phyloP scores from a whole-genome alignment of 2,888 invertebrate genomes.

The Aleiodes testaceus region DNA sequence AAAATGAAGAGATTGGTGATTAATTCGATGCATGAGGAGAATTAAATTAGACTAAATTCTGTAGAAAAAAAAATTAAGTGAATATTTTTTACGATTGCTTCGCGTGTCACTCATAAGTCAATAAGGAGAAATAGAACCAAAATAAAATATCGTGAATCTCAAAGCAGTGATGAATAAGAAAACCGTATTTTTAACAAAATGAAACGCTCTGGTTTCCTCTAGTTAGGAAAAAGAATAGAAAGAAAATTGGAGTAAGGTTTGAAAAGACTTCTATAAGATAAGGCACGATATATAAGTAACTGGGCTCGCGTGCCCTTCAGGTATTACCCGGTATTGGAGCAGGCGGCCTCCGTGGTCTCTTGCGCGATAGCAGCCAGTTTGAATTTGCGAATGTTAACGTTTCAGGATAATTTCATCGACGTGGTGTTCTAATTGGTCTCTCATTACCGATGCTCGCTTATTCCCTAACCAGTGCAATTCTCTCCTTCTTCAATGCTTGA shows the following conservation, averaged over 20 bases:
- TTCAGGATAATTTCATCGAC: constrained; percentile 70
- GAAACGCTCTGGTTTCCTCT: not conserved
- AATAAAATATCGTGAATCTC: constrained; percentile 21
- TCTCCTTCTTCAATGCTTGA: constrained; percentile 19
- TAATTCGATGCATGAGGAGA: not conserved
- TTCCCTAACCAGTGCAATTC: constrained; percentile 56
- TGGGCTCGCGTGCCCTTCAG: constrained; percentile 54
- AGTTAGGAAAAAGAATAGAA: not conserved
- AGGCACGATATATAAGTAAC: constrained; percentile 47
- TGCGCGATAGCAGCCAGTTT: constrained; percentile 70
- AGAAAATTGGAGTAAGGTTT: constrained; percentile 14
- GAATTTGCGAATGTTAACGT: constrained; percentile 69
- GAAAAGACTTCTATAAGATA: constrained; percentile 33
- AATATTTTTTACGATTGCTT: constrained; percentile 10
- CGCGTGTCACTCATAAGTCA: not conserved
- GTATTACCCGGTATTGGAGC: constrained; percentile 48
- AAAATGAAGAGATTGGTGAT: not conserved
- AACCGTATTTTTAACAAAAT: not conserved
- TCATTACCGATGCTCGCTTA: constrained; percentile 72
- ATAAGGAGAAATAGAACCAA: not conserved
- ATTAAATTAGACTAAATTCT: constrained; percentile 5
- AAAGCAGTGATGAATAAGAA: constrained; percentile 5
- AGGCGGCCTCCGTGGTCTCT: constrained; percentile 47
- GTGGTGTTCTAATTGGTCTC: constrained; percentile 72
- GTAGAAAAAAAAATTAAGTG: not conserved